Conservation (phyloP, 1,140 invertebrate species). For the Drosophila nannoptera region DNA sequence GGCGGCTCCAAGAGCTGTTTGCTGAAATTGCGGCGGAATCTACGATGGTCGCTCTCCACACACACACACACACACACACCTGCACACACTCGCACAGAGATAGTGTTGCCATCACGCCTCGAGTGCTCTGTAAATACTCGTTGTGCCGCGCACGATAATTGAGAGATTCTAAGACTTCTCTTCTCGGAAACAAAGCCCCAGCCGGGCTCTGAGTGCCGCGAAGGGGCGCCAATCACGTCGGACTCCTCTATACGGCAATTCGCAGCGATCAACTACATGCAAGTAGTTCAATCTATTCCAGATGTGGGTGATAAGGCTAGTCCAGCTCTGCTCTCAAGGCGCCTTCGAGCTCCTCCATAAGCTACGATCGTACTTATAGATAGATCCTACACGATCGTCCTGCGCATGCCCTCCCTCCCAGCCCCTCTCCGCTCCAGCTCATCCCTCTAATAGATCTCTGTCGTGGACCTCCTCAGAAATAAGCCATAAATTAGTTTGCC, state of each 20-base stretch:
- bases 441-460: no score
- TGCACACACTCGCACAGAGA: slow-evolving; percentile 14
- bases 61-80: slow-evolving; percentile 22
- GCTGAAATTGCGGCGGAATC: slow-evolving; percentile 3
- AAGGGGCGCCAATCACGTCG: slow-evolving; percentile 26
- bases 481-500: no score
- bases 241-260: not conserved
- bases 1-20: slow-evolving; percentile 25
- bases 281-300: not conserved
- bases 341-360: no score
- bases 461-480: no score
- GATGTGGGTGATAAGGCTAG: not conserved
- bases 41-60: not conserved
- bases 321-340: no score
- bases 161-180: slow-evolving; percentile 51
- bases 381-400: no score
- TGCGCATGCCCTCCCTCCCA: no score
- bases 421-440: no score
- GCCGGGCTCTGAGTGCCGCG: slow-evolving; percentile 3
- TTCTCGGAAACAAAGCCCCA: slow-evolving; percentile 33
- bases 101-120: slow-evolving; percentile 61
- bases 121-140: slow-evolving; percentile 73
- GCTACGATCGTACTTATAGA: no score
- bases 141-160: slow-evolving; percentile 51
- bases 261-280: not conserved